These are phyloP conservation scores for Leptinotarsa undecemlineata DNA, from an alignment of 1,140 invertebrate genomes.

Conservation along the genomic window DNA sequence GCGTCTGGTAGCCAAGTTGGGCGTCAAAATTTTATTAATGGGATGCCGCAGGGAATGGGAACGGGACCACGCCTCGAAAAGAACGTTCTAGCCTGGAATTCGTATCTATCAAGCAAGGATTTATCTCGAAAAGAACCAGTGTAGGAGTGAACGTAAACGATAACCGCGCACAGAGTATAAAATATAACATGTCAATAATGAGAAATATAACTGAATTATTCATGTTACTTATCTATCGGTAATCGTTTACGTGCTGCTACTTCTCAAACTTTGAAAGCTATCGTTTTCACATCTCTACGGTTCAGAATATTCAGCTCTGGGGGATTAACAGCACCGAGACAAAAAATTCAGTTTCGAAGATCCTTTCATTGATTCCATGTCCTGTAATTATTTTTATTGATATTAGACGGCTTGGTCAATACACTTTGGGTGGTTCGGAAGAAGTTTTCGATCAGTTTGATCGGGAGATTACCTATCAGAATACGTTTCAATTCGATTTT, in stretches of 20 bases:
- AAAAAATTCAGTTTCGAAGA: not conserved
- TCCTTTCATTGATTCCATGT: not conserved
- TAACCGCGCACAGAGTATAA: slow-evolving; percentile 34
- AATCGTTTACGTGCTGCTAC: slow-evolving; percentile 12
- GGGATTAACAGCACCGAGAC: not conserved
- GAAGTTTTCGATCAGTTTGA: no score
- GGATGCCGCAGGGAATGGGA: slow-evolving; percentile 40
- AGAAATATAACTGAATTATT: slow-evolving; percentile 22
- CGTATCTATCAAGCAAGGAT: slow-evolving; percentile 37
- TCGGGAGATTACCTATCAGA: no score
- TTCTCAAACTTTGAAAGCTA: slow-evolving; percentile 9
- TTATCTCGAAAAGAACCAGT: slow-evolving; percentile 36
- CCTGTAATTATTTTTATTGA: not conserved
- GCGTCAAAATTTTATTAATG: slow-evolving; percentile 50
- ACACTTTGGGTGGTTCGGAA: not conserved
- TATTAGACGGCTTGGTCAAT: not conserved
- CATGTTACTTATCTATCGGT: slow-evolving; percentile 16
- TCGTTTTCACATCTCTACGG: slow-evolving; percentile 15
- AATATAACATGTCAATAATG: slow-evolving; percentile 39
- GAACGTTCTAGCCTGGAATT: slow-evolving; percentile 37
- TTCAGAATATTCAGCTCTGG: slow-evolving; percentile 3
- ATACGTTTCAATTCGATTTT: no score
- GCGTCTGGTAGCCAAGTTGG: slow-evolving; percentile 47
- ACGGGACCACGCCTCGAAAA: slow-evolving; percentile 44
- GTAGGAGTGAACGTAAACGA: slow-evolving; percentile 39